These are phyloP conservation scores for Apoda limacodes DNA, from an alignment of 2,888 invertebrate species.

Conservation along the genomic window DNA sequence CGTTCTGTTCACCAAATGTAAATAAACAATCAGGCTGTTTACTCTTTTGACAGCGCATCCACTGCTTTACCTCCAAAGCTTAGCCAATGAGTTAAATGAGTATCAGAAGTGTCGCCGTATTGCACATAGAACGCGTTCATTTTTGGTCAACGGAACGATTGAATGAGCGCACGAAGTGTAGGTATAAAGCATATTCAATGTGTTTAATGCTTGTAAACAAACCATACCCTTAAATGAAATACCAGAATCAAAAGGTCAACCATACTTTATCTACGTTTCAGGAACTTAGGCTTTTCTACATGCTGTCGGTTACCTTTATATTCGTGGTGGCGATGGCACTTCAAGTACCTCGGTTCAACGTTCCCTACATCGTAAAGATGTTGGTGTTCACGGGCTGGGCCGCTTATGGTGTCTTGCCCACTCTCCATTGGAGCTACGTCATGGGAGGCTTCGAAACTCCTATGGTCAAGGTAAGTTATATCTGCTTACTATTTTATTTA, in stretches of 20 bases:
- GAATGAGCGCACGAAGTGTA: too few relatives aligned
- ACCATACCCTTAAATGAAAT: background rate
- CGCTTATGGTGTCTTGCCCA: constrained; percentile 90
- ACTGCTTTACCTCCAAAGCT: too few relatives aligned
- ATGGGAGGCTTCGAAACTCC: constrained; percentile 91
- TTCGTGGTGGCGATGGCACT: constrained; percentile 83
- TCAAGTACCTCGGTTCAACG: constrained; percentile 80
- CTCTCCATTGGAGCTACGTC: constrained; percentile 89
- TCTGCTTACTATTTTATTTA: constrained; percentile 5
- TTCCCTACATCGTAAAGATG: constrained; percentile 80
- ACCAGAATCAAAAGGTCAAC: too few relatives aligned
- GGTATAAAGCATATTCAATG: too few relatives aligned
- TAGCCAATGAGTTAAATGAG: too few relatives aligned
- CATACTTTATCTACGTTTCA: constrained; percentile 51
- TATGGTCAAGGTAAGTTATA: constrained; percentile 77
- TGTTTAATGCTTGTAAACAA: too few relatives aligned
- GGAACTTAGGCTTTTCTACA: constrained; percentile 84
- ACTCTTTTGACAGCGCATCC: too few relatives aligned
- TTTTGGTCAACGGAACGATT: too few relatives aligned
- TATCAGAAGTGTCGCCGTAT: too few relatives aligned
- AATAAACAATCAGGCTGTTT: too few relatives aligned
- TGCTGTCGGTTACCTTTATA: constrained; percentile 83
- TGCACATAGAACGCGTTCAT: too few relatives aligned
- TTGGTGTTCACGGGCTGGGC: constrained; percentile 88
- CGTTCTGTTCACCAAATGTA: too few relatives aligned